Evolutionary conservation across 2,113 vertebrate genomes (phyloP), one percentile per base, ranked within the genome.

Genomic region (Epinephelus cyanopodus): DNA sequence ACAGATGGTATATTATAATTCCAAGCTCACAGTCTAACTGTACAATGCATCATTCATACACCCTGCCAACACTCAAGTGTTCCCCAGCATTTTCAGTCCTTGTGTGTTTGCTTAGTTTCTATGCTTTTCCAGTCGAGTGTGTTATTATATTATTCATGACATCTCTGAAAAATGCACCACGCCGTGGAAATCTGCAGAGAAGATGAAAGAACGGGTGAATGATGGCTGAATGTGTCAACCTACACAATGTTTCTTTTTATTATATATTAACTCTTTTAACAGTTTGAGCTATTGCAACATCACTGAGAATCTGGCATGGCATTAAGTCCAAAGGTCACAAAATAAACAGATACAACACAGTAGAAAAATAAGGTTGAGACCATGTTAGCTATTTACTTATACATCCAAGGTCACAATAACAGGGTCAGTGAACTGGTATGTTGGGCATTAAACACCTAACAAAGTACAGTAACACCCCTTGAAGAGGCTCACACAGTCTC

Each of bases 361-460:
- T 92, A 92, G 79, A 91, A 92, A 92, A 91, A 84, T 90, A 89
- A 83, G 84, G 70, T 87, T 73, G 58, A 81, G 42, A 85, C 37
- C 62, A 56, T 80, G 39, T 90, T 54, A 72, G 29, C 65, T 79
- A 78, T 91, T 74, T 81, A 70, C 61, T 83, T 69, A 45, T 79
- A 82, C 77, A 82, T 72, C 80, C 65, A 79, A 84, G 78, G 81
- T 90, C 79, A 88, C 65, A 64, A 67, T 56, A 78, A 72, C 25
- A 53, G 71, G 75, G 63, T 79, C 61, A 68, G 65, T 47, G 80
- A 75, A 67, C 67, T 56, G 70, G 79, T 60, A 57, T 58, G 70
- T 75, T 45, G 85, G 61, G 79, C 70, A 47, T 79, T 42, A 25
- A 84, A 74, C 75, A 84, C 56, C 65, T 73, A 77, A 81, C 48